phyloP scores from a whole-genome alignment of 2,888 invertebrate species.

The Asteroscopus sphinx region DNA sequence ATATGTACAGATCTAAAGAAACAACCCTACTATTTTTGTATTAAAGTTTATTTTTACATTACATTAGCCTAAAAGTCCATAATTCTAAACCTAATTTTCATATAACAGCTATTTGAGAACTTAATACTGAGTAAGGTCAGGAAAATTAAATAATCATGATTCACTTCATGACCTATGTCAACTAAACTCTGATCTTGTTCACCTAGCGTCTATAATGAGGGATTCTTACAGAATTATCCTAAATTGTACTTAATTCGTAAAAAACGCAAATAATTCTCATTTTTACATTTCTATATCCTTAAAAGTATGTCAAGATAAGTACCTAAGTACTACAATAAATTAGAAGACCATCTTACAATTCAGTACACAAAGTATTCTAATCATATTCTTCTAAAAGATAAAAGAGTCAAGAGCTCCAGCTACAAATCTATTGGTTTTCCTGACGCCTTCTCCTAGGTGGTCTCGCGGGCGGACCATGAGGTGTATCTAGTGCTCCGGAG shows the following conservation, averaged over 20 bases:
- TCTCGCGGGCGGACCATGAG: slow-evolving; percentile 86
- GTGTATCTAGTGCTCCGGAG: slow-evolving; percentile 89
- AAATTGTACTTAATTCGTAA: slow-evolving; percentile 86
- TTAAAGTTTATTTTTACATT: slow-evolving; percentile 84
- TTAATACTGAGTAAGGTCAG: slow-evolving; percentile 87
- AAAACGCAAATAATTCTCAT: slow-evolving; percentile 75
- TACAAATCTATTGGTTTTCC: slow-evolving; percentile 83
- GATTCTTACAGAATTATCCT: slow-evolving; percentile 82
- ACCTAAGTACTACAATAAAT: slow-evolving; percentile 89
- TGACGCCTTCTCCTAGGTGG: slow-evolving; percentile 88
- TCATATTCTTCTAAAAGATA: slow-evolving; percentile 78
- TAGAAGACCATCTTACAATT: slow-evolving; percentile 87
- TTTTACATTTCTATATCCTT: slow-evolving; percentile 83
- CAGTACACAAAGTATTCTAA: slow-evolving; percentile 85
- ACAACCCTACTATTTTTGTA: slow-evolving; percentile 85
- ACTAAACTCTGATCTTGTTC: slow-evolving; percentile 72
- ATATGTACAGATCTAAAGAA: slow-evolving; percentile 87
- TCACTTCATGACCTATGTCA: slow-evolving; percentile 71
- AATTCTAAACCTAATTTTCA: slow-evolving; percentile 77
- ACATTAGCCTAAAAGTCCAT: slow-evolving; percentile 80
- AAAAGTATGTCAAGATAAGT: slow-evolving; percentile 85
- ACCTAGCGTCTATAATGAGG: slow-evolving; percentile 81
- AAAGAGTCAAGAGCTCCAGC: slow-evolving; percentile 79
- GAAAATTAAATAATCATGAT: slow-evolving; percentile 76
- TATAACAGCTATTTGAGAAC: slow-evolving; percentile 85